Percentiles rank a stretch among this genome's conserved stretches.
These are phyloP conservation scores for Catharus ustulatus DNA, from an alignment of 2,797 vertebrate species.

Conservation along the genomic window DNA sequence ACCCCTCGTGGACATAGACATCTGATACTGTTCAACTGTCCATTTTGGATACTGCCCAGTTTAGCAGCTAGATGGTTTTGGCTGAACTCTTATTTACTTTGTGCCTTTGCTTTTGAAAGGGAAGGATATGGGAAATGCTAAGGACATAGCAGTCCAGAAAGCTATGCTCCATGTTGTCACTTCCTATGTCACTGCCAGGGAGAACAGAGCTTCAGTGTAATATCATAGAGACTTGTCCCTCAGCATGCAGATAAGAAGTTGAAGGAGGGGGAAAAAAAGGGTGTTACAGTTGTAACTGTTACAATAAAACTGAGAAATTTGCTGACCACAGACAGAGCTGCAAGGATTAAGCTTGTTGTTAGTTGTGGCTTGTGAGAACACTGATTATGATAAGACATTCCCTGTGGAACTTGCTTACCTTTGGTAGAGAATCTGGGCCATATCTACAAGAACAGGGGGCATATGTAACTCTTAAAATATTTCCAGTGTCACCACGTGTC, in stretches of 20 bases:
- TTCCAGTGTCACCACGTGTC: constrained; percentile 9
- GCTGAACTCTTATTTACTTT: not conserved
- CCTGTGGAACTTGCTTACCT: not conserved
- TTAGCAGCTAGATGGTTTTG: constrained; percentile 13
- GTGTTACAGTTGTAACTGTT: not conserved
- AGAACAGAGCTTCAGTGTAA: not conserved
- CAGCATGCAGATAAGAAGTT: not conserved
- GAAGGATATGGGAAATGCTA: not conserved
- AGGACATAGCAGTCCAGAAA: not conserved
- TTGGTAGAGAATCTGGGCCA: not conserved
- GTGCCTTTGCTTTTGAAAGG: not conserved
- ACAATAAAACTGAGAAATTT: not conserved
- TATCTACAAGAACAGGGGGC: not conserved
- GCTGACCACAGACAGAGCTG: not conserved
- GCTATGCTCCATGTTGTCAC: not conserved
- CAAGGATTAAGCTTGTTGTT: not conserved
- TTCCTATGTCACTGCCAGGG: not conserved
- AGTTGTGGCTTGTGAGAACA: not conserved
- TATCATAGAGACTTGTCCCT: not conserved
- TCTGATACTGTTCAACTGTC: constrained; percentile 43
- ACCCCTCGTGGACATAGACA: not conserved
- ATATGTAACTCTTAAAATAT: not conserved
- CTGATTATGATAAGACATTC: not conserved
- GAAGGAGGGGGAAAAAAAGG: not conserved
- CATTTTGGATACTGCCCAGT: constrained; percentile 10